phyloP scores from a whole-genome alignment of 2,888 invertebrate genomes.

The Drosophila robusta region DNA sequence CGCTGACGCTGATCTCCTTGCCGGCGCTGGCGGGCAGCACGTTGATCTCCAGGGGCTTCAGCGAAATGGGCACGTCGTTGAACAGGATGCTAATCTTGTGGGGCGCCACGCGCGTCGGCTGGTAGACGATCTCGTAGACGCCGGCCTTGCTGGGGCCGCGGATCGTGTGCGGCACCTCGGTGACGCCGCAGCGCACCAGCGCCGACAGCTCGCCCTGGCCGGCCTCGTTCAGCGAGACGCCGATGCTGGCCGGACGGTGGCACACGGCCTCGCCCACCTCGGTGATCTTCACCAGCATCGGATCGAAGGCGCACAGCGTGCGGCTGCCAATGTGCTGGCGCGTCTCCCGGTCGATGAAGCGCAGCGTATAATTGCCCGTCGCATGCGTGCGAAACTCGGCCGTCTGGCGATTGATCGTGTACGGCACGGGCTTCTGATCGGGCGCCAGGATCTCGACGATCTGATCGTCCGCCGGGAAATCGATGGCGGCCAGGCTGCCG shows the following conservation, averaged over 20 bases:
- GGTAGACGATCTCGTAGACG: constrained; percentile 93
- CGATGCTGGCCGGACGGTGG: constrained; percentile 92
- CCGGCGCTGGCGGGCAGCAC: constrained; percentile 89
- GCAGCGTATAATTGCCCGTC: constrained; percentile 91
- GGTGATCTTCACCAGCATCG: constrained; percentile 89
- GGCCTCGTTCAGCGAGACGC: constrained; percentile 91
- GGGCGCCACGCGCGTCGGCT: constrained; percentile 94
- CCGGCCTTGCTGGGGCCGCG: constrained; percentile 89
- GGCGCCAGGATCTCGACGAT: constrained; percentile 89
- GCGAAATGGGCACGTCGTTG: constrained; percentile 91
- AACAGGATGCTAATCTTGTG: constrained; percentile 94
- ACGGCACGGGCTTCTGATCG: constrained; percentile 87
- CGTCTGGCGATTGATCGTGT: constrained; percentile 87
- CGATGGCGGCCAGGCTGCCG: constrained; percentile 87
- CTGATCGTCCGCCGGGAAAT: constrained; percentile 88
- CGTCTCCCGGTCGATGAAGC: constrained; percentile 88
- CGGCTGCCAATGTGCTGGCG: constrained; percentile 88
- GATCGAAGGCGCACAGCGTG: constrained; percentile 92
- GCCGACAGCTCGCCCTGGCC: constrained; percentile 94
- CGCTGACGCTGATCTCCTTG: constrained; percentile 90
- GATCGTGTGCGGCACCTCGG: constrained; percentile 93
- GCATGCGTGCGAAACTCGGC: constrained; percentile 91
- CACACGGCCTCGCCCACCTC: constrained; percentile 92
- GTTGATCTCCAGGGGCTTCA: constrained; percentile 87
- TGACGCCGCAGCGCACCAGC: constrained; percentile 92